A percentile compares a stretch with the other conserved stretches of the same genome.
These are phyloP conservation scores for Coelinius sp. DNA, from an alignment of 2,888 invertebrate genomes.

Conservation along the genomic window DNA sequence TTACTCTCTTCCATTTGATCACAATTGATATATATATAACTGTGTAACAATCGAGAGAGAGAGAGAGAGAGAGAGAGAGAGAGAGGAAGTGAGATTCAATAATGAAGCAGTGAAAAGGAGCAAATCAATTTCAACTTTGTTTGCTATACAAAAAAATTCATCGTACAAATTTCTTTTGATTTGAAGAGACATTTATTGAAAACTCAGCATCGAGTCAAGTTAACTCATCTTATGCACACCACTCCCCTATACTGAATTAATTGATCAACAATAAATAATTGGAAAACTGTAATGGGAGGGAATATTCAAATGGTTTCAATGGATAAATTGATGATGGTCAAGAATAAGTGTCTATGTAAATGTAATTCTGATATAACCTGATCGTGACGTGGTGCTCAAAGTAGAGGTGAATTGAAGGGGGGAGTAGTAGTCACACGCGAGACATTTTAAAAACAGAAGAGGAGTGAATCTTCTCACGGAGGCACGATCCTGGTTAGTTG, in stretches of 20 bases:
- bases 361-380: constrained; percentile 58
- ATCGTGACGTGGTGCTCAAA: constrained; percentile 63
- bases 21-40: not conserved
- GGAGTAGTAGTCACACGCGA: constrained; percentile 50
- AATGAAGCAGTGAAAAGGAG: no score
- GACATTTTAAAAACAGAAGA: constrained; percentile 39
- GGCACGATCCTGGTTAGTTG: constrained; percentile 22
- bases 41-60: no score
- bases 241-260: no score
- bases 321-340: not conserved
- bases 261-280: not conserved
- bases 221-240: no score
- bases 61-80: no score
- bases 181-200: no score
- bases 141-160: no score
- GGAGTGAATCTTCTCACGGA: constrained; percentile 25
- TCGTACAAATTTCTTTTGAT: no score
- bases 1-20: constrained; percentile 21
- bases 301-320: not conserved
- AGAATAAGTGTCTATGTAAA: constrained; percentile 67
- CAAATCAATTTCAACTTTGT: no score
- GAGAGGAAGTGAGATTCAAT: no score
- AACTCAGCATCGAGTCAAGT: no score
- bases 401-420: not conserved
- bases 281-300: not conserved